Evolutionary conservation across 2,113 vertebrate genomes (phyloP), one percentile per base, ranked within the genome.

Genomic region (Tragelaphus strepsiceros): DNA sequence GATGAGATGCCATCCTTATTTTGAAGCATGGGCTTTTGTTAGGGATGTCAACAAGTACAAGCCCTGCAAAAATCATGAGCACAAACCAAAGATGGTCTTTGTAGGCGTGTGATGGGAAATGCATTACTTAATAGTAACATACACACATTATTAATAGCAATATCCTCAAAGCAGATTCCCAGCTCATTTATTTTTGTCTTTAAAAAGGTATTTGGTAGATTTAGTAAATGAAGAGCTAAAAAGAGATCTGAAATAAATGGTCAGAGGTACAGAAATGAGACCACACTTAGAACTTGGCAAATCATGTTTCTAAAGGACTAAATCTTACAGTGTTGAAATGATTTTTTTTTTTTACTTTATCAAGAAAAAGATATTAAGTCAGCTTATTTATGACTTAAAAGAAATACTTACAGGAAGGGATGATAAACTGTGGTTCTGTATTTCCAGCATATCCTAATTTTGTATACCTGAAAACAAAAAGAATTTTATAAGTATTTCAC

Each of bases 381-480:
- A 93, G 32, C 11, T 91, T n/a, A 86, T 71, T 80, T 80, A 14
- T 43, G 49, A 30, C 67, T 74, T 92, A 92, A 90, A 93, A 93
- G 26, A 56, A 92, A 93, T 97, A 98, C 99, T 99, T 98, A 99
- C 99, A 99, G 98, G 99, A 99, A 96, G 99, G 99, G 98, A 99
- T 99, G 98, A 99, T 99, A 98, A 99, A 99, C 99, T 99, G 99
- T 90, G 99, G 99, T 87, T 99, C 99, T 88, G 99, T 99, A 98
- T 99, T 99, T 98, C 99, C 99, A 58, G 99, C 99, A 99, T 99
- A 99, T 88, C 99, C 99, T 13, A 99, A 98, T 98, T 99, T 99
- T 96, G 99, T 99, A 98, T 99, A 99, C 90, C 99, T 99, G 98
- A 14, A 98, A 96, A 98, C 11, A 98, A 88, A 94, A 98, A 97